Evolutionary conservation across 1,140 invertebrate species (phyloP), one percentile per base, ranked within the genome.

Genomic region (Zaprionus kolodkinae): DNA sequence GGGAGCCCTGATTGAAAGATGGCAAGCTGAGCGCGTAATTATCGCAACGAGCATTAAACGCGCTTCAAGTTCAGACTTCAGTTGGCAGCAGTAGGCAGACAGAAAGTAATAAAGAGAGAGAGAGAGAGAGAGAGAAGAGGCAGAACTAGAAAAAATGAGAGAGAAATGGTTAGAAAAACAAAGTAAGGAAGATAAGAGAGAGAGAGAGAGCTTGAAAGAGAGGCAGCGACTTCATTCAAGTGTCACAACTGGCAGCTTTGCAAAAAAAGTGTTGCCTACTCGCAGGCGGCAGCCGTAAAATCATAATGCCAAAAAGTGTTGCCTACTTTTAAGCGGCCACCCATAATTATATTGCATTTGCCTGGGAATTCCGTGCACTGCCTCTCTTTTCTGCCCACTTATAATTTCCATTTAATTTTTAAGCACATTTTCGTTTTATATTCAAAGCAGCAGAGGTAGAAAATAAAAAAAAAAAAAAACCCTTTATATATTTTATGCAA

Each of bases 271-370:
- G 30, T 33, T 55, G 61, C 38, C 56, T n/a, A 60, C 60, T 66
- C 61, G 21, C 60, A 54, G 55, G 78, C 66, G 38, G 61, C 48
- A 17, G 33, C 17, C 12, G n/a, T 11, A 27, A 52, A 25, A 35
- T 48, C 3, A 6, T 2, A 21, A 2, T 54, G 52, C 52, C 27
- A 30, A 30, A 30, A 30, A 30, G n/a, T 15, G 25, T 33, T 55
- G 62, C 38, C 56, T 12, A 60, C 60, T 66, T 66, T 30, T 55
- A 55, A 48, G 78, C 66, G 40, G 66, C 48, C n/a, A 17, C 21
- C 13, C 6, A n/a, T 27, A 25, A 35, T 48, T 1, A 6, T 6
- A 30, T 30, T 30, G 27, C 27, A 30, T 30, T 5, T 30, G 3
- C 4, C 3, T 30, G 6, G 27, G 27, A 5, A 30, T 30, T 30